phyloP scores from a whole-genome alignment of 1,140 invertebrate genomes.

The Manduca sexta region DNA sequence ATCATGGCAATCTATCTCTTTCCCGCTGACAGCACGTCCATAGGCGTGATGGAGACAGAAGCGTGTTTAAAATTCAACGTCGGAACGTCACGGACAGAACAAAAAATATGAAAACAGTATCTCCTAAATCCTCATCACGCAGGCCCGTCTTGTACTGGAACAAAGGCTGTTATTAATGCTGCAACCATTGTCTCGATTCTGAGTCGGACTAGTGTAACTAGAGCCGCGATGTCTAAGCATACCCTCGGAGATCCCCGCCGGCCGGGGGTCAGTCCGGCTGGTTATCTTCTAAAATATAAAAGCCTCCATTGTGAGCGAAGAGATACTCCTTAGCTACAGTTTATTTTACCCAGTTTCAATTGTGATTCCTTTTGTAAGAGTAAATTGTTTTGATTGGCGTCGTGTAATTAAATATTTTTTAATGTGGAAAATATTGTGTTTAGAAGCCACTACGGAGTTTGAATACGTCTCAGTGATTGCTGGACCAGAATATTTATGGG shows the following conservation, averaged over 20 bases:
- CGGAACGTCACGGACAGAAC: too few species aligned
- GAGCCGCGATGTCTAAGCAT: conserved; percentile 20
- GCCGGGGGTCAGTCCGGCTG: conserved; percentile 20
- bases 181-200: conserved; percentile 44
- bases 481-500: too few species aligned
- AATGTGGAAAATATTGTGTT: too few species aligned
- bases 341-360: conserved; percentile 34
- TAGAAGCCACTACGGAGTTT: too few species aligned
- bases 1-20: too few species aligned
- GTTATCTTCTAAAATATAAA: conserved; percentile 37
- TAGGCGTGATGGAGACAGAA: too few species aligned
- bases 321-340: conserved; percentile 32
- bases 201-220: conserved; percentile 29
- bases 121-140: too few species aligned
- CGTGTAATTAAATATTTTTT: background rate
- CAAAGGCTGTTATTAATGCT: conserved; percentile 62
- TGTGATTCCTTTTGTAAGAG: conserved; percentile 27
- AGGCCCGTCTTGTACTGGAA: conserved; percentile 19
- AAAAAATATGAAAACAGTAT: too few species aligned
- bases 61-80: too few species aligned
- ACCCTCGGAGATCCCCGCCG: conserved; percentile 22
- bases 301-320: conserved; percentile 34
- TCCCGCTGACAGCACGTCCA: too few species aligned
- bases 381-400: conserved; percentile 31
- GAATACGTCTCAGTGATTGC: too few species aligned